These are phyloP conservation scores for Rana temporaria DNA, from an alignment of 2,113 vertebrate genomes.

Conservation along the genomic window DNA sequence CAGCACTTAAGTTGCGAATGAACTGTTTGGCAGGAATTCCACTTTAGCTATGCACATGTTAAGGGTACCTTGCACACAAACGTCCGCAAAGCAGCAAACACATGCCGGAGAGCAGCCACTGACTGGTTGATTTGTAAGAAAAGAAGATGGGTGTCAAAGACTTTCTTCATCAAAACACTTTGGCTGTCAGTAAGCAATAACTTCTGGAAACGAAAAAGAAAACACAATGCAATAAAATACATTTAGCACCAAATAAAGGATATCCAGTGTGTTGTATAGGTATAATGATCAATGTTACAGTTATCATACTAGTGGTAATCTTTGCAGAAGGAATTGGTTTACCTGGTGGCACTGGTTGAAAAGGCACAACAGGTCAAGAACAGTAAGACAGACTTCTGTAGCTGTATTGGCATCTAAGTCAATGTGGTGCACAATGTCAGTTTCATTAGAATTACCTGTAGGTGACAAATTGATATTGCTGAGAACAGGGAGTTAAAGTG, in stretches of 20 bases:
- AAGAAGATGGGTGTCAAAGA: constrained; percentile 95
- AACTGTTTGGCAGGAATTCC: too few relatives aligned
- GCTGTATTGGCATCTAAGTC: constrained; percentile 93
- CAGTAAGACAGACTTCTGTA: constrained; percentile 91
- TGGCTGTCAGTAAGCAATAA: constrained; percentile 91
- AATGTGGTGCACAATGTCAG: constrained; percentile 85
- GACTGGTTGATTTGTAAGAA: constrained; percentile 98
- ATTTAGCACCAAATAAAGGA: neutral
- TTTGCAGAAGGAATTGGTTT: neutral
- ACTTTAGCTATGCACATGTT: too few relatives aligned
- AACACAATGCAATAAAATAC: neutral
- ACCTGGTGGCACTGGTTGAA: constrained; percentile 94
- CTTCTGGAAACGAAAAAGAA: constrained; percentile 4
- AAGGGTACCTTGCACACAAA: constrained; percentile 90
- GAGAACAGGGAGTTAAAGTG: too few relatives aligned
- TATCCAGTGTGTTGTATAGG: too few relatives aligned
- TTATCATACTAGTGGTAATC: neutral
- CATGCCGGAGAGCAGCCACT: constrained; percentile 84
- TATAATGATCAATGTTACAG: neutral
- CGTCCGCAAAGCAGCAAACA: constrained; percentile 89
- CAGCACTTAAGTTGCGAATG: too few relatives aligned
- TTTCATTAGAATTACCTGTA: constrained; percentile 82
- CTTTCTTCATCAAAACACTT: constrained; percentile 92
- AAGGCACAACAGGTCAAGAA: constrained; percentile 90
- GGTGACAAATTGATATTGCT: neutral